phyloP scores from a whole-genome alignment of 1,140 invertebrate genomes.

The Lysiphlebus fabarum region DNA sequence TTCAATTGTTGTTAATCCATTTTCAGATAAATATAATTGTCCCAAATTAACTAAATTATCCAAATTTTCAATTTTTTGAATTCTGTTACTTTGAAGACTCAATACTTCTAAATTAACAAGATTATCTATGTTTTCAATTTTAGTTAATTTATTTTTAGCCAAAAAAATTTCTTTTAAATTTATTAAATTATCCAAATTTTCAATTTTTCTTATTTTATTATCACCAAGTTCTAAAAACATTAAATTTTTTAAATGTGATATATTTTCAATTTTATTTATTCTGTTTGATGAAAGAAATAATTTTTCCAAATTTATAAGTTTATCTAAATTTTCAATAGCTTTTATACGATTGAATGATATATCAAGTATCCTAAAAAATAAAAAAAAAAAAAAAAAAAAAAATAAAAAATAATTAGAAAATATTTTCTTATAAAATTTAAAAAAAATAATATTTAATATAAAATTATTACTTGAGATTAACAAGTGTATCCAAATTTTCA shows the following conservation, averaged over 20 bases:
- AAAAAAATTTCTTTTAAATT: constrained; percentile 79
- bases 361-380: constrained; percentile 75
- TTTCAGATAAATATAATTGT: constrained; percentile 92
- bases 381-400: constrained; percentile 21
- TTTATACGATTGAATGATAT: constrained; percentile 95
- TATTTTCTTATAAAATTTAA: not conserved
- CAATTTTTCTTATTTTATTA: constrained; percentile 87
- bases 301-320: constrained; percentile 78
- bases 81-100: constrained; percentile 87
- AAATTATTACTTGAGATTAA: constrained; percentile 79
- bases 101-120: constrained; percentile 76
- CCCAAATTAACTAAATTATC: constrained; percentile 71
- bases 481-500: constrained; percentile 81
- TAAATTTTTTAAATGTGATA: constrained; percentile 76
- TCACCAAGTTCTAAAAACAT: constrained; percentile 90
- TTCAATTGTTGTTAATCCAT: constrained; percentile 79
- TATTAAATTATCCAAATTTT: constrained; percentile 74
- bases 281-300: constrained; percentile 92
- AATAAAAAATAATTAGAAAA: constrained; percentile 8
- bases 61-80: constrained; percentile 85
- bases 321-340: constrained; percentile 82
- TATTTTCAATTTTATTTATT: constrained; percentile 88
- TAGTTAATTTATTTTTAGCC: constrained; percentile 95
- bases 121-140: constrained; percentile 82
- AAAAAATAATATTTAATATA: not conserved